Conservation (phyloP, 2,888 invertebrate genomes). For the Drosophila buzzatii region DNA sequence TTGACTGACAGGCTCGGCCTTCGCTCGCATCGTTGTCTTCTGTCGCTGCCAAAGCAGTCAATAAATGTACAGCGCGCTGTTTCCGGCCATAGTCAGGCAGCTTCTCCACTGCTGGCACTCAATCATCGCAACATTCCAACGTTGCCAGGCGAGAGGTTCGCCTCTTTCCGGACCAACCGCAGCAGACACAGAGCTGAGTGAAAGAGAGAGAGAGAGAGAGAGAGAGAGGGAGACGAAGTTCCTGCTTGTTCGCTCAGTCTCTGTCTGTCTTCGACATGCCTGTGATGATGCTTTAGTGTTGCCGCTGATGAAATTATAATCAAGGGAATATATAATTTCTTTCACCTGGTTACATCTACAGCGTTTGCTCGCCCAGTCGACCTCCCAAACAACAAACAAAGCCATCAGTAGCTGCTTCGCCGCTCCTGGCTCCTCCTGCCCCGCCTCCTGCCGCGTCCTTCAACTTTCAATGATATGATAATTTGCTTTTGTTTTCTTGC, state of each 20-base stretch:
- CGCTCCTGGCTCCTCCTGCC: neutral
- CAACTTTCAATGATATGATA: constrained; percentile 73
- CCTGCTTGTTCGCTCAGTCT: neutral
- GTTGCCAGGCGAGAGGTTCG: constrained; percentile 1
- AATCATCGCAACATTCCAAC: constrained; percentile 62
- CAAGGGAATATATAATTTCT: constrained; percentile 83
- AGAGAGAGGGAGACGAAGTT: constrained; percentile 2
- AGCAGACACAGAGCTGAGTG: constrained; percentile 17
- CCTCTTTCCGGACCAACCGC: constrained; percentile 57
- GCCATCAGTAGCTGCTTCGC: constrained; percentile 40
- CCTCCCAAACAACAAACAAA: constrained; percentile 63
- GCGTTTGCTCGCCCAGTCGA: constrained; percentile 3
- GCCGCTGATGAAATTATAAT: constrained; percentile 84
- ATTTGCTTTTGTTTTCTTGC: constrained; percentile 78
- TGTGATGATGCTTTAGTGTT: constrained; percentile 75
- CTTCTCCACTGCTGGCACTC: constrained; percentile 53
- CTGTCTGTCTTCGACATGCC: constrained; percentile 69
- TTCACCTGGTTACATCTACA: constrained; percentile 80
- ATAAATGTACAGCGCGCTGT: constrained; percentile 68
- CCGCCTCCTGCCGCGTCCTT: constrained; percentile 33
- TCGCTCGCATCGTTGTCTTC: constrained; percentile 5
- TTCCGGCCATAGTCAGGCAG: constrained; percentile 53
- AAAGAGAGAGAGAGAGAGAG: neutral
- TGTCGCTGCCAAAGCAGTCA: constrained; percentile 52
- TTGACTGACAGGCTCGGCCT: constrained; percentile 37